A percentile compares a stretch with the other conserved stretches of the same genome.
Evolutionary conservation across 64 coral and sea anemone species (phyloP).

Genomic region (Acropora tenuis): DNA sequence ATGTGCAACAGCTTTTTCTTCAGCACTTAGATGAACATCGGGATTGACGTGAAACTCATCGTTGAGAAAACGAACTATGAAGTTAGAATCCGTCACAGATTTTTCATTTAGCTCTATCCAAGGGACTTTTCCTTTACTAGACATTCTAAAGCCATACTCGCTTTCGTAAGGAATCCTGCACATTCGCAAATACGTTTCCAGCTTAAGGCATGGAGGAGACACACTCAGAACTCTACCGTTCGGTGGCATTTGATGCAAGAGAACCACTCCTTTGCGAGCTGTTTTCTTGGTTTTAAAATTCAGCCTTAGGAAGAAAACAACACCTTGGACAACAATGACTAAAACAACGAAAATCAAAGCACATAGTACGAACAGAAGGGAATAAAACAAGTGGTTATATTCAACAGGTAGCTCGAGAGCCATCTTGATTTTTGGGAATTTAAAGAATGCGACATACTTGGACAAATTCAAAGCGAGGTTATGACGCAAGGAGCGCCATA

Average conservation of each 20-base stretch:
- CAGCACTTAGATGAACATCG: constrained; percentile 55
- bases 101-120: constrained; percentile 57
- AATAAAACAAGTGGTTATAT: neutral
- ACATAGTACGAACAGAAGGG: neutral
- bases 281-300: neutral
- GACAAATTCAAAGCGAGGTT: too few relatives aligned
- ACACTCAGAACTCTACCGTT: constrained; percentile 33
- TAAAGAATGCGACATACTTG: too few relatives aligned
- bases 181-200: constrained; percentile 65
- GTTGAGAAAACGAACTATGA: constrained; percentile 60
- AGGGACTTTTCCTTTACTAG: constrained; percentile 63
- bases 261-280: constrained; percentile 21
- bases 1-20: constrained; percentile 48
- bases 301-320: neutral
- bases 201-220: constrained; percentile 62
- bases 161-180: constrained; percentile 64
- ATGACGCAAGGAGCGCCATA: too few relatives aligned
- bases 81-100: constrained; percentile 66
- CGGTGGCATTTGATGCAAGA: constrained; percentile 52
- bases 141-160: constrained; percentile 35
- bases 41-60: constrained; percentile 64
- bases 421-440: too few relatives aligned
- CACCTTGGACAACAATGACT: neutral
- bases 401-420: too few relatives aligned
- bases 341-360: neutral